Evolutionary conservation across 1,140 invertebrate genomes (phyloP), one percentile per base, ranked within the genome.

Genomic region (Drosophila santomea): DNA sequence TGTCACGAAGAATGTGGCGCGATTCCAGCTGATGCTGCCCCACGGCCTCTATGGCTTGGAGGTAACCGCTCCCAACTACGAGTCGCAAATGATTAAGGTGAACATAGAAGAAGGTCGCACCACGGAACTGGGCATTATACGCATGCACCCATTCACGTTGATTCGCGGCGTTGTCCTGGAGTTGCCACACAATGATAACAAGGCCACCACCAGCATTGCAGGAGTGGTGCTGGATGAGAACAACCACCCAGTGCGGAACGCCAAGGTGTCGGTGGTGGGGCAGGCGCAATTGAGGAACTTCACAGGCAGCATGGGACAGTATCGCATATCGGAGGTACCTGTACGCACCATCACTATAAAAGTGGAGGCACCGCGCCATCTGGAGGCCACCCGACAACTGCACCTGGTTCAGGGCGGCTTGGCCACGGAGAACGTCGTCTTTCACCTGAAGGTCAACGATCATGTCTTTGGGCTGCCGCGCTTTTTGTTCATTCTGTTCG

Each of bases 391-490:
- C 0, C 95, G 95, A 78, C 82, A 94, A 8, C 80, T 96, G 0
- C 84, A 91, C 11, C 93, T 95, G 6, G 86, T 91, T 0, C 83
- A 93, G 41, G 58, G 91, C 0, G 88, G 91, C 0, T 93, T 86
- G 52, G 80, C 91, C 52, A 81, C 92, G 4, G 92, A 93, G 3
- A 92, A 94, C 32, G 91, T 97, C 1, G 93, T 97, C 60, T 95
- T 97, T 43, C 95, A 95, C 63, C 83, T 97, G 56, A 93, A 93
- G 32, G 93, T 92, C 25, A 94, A 97, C 85, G 94, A 95, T 59
- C 94, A 92, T 44, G 93, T 97, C 35, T 92, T 95, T 64, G 96
- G 96, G 1, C 93, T 97, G 93, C 95, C 96, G 0, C 93, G 96
- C 38, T 92, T 96, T 8, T 93, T 95, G 1, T 97, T 97, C 84